phyloP scores from a whole-genome alignment of 2,797 vertebrate genomes.

The Pampus argenteus region DNA sequence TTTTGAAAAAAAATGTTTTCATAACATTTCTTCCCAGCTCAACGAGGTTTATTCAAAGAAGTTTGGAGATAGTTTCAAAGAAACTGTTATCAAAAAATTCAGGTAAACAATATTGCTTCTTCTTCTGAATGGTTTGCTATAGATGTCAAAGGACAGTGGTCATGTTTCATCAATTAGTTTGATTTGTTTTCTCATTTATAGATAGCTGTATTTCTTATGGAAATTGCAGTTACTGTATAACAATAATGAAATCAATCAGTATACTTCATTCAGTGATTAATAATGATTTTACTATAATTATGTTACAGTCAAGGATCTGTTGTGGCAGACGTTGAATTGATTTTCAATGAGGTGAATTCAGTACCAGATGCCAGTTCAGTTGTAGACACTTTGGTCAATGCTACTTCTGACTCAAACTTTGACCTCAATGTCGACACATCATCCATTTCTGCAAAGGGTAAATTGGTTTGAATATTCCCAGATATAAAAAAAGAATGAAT shows the following conservation, averaged over 20 bases:
- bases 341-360: background rate
- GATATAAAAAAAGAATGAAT: no score
- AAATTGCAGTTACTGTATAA: background rate
- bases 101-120: conserved; percentile 31
- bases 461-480: background rate
- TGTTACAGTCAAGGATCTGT: conserved; percentile 30
- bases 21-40: conserved; percentile 24
- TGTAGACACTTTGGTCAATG: background rate
- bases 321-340: conserved; percentile 12
- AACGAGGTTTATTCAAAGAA: rapidly evolving
- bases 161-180: background rate
- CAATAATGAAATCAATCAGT: background rate
- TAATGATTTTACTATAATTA: background rate
- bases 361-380: conserved; percentile 12
- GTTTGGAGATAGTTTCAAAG: background rate
- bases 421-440: conserved; percentile 15
- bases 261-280: no score
- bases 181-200: no score
- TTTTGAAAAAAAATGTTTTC: background rate
- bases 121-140: no score
- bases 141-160: no score
- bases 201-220: background rate
- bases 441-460: conserved; percentile 15
- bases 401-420: background rate
- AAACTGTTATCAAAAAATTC: conserved; percentile 30